Conservation (phyloP, 2,888 invertebrate species). For the Mayetiola destructor region DNA sequence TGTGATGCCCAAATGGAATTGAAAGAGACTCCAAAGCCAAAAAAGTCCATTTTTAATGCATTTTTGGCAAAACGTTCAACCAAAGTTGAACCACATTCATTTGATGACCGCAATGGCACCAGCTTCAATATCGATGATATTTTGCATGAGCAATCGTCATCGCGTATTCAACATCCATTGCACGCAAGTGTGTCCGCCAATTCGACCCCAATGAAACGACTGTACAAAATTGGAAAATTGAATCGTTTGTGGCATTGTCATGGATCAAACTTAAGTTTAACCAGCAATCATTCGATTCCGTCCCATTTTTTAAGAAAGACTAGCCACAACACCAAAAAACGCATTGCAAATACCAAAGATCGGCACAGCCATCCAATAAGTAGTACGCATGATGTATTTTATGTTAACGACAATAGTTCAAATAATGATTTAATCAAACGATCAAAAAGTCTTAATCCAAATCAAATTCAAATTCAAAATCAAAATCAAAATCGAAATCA, state of each 20-base stretch:
- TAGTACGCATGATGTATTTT: not conserved
- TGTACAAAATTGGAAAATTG: not conserved
- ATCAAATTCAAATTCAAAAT: too few species aligned
- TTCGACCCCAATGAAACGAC: slow-evolving; percentile 13
- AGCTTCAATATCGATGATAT: not conserved
- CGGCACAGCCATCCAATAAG: slow-evolving; percentile 34
- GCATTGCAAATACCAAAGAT: slow-evolving; percentile 26
- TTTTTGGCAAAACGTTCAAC: slow-evolving; percentile 28
- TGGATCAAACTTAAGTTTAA: slow-evolving; percentile 7
- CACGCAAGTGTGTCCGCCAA: slow-evolving; percentile 1
- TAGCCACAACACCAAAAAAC: slow-evolving; percentile 14
- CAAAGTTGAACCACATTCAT: slow-evolving; percentile 31
- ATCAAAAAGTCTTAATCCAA: too few species aligned
- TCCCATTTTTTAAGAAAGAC: not conserved
- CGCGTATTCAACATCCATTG: not conserved
- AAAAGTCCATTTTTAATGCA: slow-evolving; percentile 6
- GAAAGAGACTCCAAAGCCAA: not conserved
- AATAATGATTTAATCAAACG: not conserved
- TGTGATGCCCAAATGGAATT: slow-evolving; percentile 1
- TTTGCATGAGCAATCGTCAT: not conserved
- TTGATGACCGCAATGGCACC: not conserved
- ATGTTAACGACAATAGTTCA: not conserved
- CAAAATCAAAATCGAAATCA: too few species aligned
- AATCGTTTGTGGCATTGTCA: slow-evolving; percentile 1
- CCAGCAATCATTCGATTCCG: not conserved